Evolutionary conservation across 2,113 vertebrate genomes (phyloP), one percentile per base, ranked within the genome.

Genomic region (Coptodon bakossiorum): DNA sequence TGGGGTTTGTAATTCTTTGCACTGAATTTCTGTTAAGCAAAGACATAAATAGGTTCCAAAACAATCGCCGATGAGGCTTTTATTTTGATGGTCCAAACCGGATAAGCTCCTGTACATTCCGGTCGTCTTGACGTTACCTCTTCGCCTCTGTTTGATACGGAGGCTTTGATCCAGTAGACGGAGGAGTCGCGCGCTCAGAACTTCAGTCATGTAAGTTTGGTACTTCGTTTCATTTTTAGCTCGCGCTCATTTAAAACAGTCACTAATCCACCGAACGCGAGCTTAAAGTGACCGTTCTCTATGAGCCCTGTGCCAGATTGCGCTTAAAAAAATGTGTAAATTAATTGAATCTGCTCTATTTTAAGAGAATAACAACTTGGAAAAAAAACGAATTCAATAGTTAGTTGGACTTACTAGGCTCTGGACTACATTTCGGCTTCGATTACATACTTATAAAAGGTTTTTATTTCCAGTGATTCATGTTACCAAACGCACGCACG

Each of bases 151-250:
- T 34, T 24, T 29, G 24, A 31, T 27, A 19, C 71, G 4, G 45
- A 59, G 16, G 56, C 6, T 61, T 7, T 13, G 24, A n/a, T 38
- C 4, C 36, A 19, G 52, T 63, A 22, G 84, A 38, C 57, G 3
- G 12, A 24, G 40, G 1, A 1, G 24, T 1, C 11, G 12, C 10
- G 17, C 4, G 1, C 48, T 16, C 6, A 3, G 10, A 43, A 45
- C 22, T 29, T 54, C 24, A 43, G 71, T 3, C 1, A 88, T 80
- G 91, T 94, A 83, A 90, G 90, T 93, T 61, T 83, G 4, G 61
- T 14, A 7, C 6, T 83, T 59, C 9, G 13, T 36, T 17, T 68
- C 1, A 24, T 6, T 81, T 50, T 43, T 52, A 2, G 8, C 4
- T 78, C 24, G 14, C 7, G 4, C 40, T 10, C 5, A 16, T 19